Base-by-base conservation (phyloP, 2,113 vertebrate genomes). In the Trematocara marginatum region DNA sequence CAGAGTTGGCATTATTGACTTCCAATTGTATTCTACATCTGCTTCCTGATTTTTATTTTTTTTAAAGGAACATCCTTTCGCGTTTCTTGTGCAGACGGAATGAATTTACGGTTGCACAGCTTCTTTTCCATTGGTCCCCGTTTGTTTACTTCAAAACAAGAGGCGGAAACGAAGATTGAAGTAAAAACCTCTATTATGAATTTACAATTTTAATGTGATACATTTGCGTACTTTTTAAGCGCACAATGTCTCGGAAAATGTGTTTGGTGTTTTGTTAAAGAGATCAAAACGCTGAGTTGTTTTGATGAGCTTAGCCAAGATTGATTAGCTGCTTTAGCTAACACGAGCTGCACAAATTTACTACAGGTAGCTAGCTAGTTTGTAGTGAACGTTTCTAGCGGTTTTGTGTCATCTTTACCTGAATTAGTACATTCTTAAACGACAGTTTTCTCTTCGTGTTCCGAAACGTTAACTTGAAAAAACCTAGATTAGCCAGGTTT, bases 81-180 rank as follows among this genome's bases (percentile, higher is more conserved):
- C 23, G 11, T 15, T 7, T 13, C 20, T 42, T 76, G 23, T 5
- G 11, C 16, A 40, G 5, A 31, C 86, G 90, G 91, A 87, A 56
- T 10, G 1, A 13, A 0, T 81, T 90, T 2, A n/a, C 15, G 5
- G 38, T 29, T 79, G 89, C 86, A 90, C 85, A 80, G 10, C 82
- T 35, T 56, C 31, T 3, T 61, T 84, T 61, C 74, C 34, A 96
- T 96, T 96, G 95, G 95, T 59, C 80, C 86, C 3, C 23, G 8
- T 80, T 86, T 85, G 61, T 92, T 93, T 78, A 8, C 87, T 95
- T 96, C 34, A 84, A 96, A 95, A 76, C 80, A 7, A 76, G 83
- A 86, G 92, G 95, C 94, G 94, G 90, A 94, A 88, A 69, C 9
- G 7, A 23, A 5, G 1, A 20, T 26, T 12, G 3, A 35, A 40